Evolutionary conservation across 1,140 invertebrate genomes (phyloP).

Genomic region (Brachystomella parvula): DNA sequence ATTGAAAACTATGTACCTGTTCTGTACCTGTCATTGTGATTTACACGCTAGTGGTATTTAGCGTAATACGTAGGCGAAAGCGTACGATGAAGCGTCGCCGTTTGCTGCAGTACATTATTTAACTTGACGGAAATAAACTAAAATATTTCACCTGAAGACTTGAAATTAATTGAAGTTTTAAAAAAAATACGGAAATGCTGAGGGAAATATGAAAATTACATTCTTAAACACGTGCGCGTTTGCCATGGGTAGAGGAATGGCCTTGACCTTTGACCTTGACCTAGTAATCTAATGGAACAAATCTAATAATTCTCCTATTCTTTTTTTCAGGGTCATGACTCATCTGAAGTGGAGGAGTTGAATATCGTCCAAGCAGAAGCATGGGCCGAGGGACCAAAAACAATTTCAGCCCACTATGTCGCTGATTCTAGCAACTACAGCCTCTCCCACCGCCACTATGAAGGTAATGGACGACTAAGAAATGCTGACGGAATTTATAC

Average conservation of each 20-base stretch:
- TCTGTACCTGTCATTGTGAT: too few species aligned
- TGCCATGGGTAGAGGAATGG: too few species aligned
- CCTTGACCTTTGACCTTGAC: constrained; percentile 9
- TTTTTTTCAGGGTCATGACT: constrained; percentile 1
- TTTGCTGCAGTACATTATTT: too few species aligned
- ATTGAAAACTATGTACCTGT: too few species aligned
- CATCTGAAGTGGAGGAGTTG: constrained; percentile 22
- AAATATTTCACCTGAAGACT: too few species aligned
- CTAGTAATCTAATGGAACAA: neutral
- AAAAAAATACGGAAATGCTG: neutral
- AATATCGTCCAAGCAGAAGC: constrained; percentile 37
- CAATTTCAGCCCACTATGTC: constrained; percentile 31
- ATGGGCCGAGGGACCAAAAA: constrained; percentile 30
- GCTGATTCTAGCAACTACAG: constrained; percentile 33
- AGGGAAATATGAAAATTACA: too few species aligned
- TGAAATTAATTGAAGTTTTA: neutral
- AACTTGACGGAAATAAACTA: too few species aligned
- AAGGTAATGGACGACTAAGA: constrained; percentile 47
- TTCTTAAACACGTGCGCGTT: too few species aligned
- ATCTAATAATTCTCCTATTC: neutral
- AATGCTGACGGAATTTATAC: constrained; percentile 47
- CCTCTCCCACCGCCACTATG: constrained; percentile 31
- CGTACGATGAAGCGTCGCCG: too few species aligned
- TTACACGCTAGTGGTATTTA: too few species aligned
- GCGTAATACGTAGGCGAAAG: too few species aligned